Percentiles rank a stretch among this genome's conserved stretches.
phyloP scores from a whole-genome alignment of 1,140 invertebrate species.

The Triops cancriformis region DNA sequence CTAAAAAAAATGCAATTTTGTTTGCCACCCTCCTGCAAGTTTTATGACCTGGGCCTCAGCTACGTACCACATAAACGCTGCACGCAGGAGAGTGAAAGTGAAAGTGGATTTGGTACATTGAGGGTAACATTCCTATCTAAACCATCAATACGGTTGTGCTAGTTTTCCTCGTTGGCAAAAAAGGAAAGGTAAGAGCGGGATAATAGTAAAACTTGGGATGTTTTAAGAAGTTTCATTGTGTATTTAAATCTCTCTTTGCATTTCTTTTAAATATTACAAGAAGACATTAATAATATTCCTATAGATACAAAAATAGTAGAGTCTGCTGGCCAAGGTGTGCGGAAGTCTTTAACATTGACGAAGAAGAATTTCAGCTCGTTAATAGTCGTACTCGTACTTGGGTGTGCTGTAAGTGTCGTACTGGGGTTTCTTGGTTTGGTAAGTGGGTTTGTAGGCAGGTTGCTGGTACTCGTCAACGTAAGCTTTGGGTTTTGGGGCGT shows the following conservation, averaged over 20 bases:
- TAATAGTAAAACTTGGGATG: too few relatives aligned
- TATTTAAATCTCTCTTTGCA: neutral
- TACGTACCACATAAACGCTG: too few relatives aligned
- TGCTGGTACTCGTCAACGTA: neutral
- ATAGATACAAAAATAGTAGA: neutral
- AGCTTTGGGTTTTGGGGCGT: neutral
- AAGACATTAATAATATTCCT: neutral
- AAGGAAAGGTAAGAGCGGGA: too few relatives aligned
- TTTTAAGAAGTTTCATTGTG: neutral
- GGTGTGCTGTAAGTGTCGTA: neutral
- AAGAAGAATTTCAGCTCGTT: neutral
- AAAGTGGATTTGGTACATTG: too few relatives aligned
- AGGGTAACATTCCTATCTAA: too few relatives aligned
- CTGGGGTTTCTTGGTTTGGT: neutral
- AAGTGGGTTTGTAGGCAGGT: neutral
- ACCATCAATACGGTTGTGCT: too few relatives aligned
- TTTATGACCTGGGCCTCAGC: too few relatives aligned
- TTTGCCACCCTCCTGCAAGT: too few relatives aligned
- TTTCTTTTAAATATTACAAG: slow-evolving; percentile 1
- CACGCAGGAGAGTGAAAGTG: too few relatives aligned
- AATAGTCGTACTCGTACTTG: neutral
- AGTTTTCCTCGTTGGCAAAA: too few relatives aligned
- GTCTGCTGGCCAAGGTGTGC: neutral
- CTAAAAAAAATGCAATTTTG: too few relatives aligned
- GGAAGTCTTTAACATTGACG: neutral